phyloP scores from a whole-genome alignment of 2,888 invertebrate species.

The Halictus ligatus region DNA sequence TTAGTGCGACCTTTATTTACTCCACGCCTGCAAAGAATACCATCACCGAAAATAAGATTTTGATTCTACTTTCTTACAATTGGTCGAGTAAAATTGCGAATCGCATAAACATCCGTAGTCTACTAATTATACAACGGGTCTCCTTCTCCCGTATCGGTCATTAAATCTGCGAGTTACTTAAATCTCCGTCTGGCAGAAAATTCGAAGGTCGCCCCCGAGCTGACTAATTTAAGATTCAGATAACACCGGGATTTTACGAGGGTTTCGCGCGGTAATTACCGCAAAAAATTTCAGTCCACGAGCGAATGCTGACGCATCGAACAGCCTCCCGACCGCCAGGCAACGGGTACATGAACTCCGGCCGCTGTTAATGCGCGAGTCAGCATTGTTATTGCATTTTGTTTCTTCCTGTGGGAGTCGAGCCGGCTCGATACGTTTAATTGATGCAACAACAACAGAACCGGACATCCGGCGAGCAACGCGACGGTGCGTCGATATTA shows the following conservation, averaged over 20 bases:
- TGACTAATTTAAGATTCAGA: constrained; percentile 8
- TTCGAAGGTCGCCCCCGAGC: neutral
- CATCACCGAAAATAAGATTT: too few species aligned
- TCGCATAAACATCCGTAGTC: too few species aligned
- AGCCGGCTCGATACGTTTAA: constrained; percentile 28
- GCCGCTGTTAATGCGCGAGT: neutral
- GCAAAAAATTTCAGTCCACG: neutral
- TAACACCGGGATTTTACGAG: neutral
- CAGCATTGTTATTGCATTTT: neutral
- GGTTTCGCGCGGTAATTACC: neutral
- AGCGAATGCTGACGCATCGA: neutral
- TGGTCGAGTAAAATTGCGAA: too few species aligned
- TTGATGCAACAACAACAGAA: constrained; percentile 17
- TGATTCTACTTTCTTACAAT: too few species aligned
- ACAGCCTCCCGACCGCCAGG: neutral
- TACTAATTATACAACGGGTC: too few species aligned
- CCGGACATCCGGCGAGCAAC: neutral
- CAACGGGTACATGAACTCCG: neutral
- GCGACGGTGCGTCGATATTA: constrained; percentile 10
- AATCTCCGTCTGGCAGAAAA: neutral
- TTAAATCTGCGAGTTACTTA: neutral
- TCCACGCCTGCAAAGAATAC: too few species aligned
- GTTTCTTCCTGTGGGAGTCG: neutral
- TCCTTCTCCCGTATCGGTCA: neutral
- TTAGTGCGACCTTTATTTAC: too few species aligned